phyloP scores from a whole-genome alignment of 2,797 vertebrate species.

The Crocidura indochinensis region DNA sequence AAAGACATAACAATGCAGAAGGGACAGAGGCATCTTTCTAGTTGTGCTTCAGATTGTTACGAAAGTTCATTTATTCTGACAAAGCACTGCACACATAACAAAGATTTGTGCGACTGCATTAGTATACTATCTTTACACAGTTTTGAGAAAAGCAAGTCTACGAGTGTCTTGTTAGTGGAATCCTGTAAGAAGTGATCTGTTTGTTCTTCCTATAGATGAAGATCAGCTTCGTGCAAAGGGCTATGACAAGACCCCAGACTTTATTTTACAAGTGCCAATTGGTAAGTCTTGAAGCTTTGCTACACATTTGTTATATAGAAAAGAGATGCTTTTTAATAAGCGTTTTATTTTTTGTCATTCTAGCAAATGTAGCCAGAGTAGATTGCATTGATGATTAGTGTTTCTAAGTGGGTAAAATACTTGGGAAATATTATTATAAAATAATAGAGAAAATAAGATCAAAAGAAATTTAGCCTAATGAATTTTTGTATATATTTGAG shows the following conservation, averaged over 20 bases:
- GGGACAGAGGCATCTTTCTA: constrained; percentile 89
- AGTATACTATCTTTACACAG: constrained; percentile 88
- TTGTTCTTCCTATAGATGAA: constrained; percentile 94
- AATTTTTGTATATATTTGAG: constrained; percentile 25
- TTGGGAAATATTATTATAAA: constrained; percentile 57
- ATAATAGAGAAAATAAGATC: constrained; percentile 3
- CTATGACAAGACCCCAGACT: constrained; percentile 99
- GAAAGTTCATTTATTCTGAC: constrained; percentile 91
- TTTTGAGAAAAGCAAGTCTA: constrained; percentile 90
- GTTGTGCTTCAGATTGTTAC: constrained; percentile 88
- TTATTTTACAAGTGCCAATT: constrained; percentile 98
- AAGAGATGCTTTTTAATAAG: constrained; percentile 51
- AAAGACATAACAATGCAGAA: constrained; percentile 91
- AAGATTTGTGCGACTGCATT: constrained; percentile 88
- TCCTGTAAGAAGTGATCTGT: constrained; percentile 85
- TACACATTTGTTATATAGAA: constrained; percentile 61
- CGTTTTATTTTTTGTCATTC: constrained; percentile 67
- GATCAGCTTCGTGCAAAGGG: constrained; percentile 98
- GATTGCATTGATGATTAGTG: constrained; percentile 27
- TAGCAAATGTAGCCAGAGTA: constrained; percentile 63
- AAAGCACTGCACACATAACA: constrained; percentile 86
- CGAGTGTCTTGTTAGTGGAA: constrained; percentile 88
- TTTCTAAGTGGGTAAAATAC: constrained; percentile 23
- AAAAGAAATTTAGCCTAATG: constrained; percentile 39
- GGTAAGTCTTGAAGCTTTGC: constrained; percentile 91